phyloP scores from a whole-genome alignment of 1,140 invertebrate species.

The Periplaneta americana region DNA sequence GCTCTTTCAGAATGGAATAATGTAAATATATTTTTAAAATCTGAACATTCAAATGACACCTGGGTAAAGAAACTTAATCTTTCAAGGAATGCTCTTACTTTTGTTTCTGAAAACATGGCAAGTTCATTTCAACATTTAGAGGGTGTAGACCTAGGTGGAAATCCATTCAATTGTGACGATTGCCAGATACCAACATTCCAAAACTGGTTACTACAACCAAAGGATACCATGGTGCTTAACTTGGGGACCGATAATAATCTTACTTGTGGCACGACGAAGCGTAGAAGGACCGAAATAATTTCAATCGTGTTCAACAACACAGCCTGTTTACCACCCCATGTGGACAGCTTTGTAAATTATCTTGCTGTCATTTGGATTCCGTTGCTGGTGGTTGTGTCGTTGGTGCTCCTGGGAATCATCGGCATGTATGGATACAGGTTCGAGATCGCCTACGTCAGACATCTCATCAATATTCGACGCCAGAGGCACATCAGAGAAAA shows the following conservation, averaged over 20 bases:
- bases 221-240: background rate
- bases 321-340: background rate
- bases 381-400: background rate
- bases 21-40: background rate
- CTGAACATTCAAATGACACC: background rate
- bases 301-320: background rate
- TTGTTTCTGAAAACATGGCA: background rate
- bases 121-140: background rate
- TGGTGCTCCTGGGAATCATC: background rate
- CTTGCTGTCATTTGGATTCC: background rate
- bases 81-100: background rate
- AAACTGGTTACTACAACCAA: background rate
- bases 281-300: background rate
- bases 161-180: background rate
- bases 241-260: background rate
- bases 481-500: background rate
- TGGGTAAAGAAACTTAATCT: background rate
- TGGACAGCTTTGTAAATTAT: too few relatives aligned
- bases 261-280: background rate
- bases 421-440: background rate
- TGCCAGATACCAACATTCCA: background rate
- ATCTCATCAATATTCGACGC: background rate
- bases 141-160: background rate
- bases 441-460: background rate
- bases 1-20: background rate